Evolutionary conservation across 2,113 vertebrate species (phyloP), one percentile per base, ranked within the genome.

Genomic region (Carollia perspicillata): DNA sequence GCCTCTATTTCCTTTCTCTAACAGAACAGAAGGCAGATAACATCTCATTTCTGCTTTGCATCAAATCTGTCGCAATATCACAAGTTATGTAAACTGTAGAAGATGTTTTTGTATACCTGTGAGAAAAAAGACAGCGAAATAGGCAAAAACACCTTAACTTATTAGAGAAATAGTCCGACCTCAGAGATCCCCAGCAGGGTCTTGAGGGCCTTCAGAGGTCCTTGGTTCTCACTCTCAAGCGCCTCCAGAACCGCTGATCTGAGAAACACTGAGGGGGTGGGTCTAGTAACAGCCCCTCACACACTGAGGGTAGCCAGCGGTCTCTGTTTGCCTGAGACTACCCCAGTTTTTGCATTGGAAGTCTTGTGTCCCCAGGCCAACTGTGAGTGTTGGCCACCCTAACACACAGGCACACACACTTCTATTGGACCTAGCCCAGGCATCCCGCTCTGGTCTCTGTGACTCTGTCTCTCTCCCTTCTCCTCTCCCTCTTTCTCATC

Each of bases 61-160:
- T 11, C n/a, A 6, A 35, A 2, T 42, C 18, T 12, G 6, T 77
- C 90, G 18, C 44, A 65, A 23, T n/a, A 53, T 40, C 14, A 16
- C 1, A 9, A 5, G 1, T 23, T 22, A 28, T 17, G 11, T 47
- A 53, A 53, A 23, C 8, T 74, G 47, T 69, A 42, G 63, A 63
- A 85, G 79, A 83, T 2, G 13, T 33, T 47, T 77, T 55, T 75
- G 69, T 55, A 42, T 22, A n/a, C 30, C 42, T 30, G 23, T 49
- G 28, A 93, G 55, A 92, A 69, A 89, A 78, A 75, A 84, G 37
- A 77, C 55, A 68, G 47, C 14, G 33, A 84, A 37, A 30, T 22
- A 55, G 58, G 12, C 23, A 79, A 80, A 26, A 63, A n/a, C 5
- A 55, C 1, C 22, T 74, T 40, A 60, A 37, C 6, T 40, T 66